These are phyloP conservation scores for Acanthaster planci DNA, from an alignment of 35 echinoderm and acorn worm species.

Conservation along the genomic window DNA sequence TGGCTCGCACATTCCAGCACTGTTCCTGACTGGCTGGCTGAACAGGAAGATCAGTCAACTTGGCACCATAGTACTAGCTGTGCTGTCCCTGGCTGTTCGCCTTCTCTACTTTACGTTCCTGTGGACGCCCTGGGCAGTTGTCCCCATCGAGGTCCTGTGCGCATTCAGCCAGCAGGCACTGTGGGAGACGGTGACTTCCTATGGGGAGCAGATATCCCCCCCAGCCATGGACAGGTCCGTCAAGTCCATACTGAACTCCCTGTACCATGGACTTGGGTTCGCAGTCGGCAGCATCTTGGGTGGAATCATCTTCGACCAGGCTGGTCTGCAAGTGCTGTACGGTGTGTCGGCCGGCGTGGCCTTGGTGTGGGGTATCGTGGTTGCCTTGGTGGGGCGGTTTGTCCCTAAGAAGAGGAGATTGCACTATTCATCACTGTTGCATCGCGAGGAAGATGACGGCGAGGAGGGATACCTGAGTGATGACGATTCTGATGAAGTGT, in stretches of 20 bases:
- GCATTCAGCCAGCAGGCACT: conserved; percentile 51
- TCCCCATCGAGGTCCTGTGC: conserved; percentile 65
- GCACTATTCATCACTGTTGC: conserved; percentile 73
- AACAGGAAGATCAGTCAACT: conserved; percentile 49
- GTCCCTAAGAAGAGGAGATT: conserved; percentile 62
- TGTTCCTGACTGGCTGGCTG: conserved; percentile 35
- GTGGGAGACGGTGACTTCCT: conserved; percentile 39
- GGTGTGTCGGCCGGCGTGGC: conserved; percentile 31
- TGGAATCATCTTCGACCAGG: conserved; percentile 53
- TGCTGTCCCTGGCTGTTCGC: conserved; percentile 26
- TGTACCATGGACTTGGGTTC: conserved; percentile 63
- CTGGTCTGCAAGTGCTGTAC: conserved; percentile 44
- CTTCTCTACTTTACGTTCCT: conserved; percentile 58
- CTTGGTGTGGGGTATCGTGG: conserved; percentile 53
- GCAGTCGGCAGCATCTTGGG: conserved; percentile 43
- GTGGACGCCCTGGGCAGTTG: conserved; percentile 74
- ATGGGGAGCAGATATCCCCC: conserved; percentile 59
- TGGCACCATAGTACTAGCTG: conserved; percentile 42
- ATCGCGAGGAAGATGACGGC: conserved; percentile 23
- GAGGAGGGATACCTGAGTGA: conserved; percentile 3
- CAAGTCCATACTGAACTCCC: conserved; percentile 36
- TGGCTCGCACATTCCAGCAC: conserved; percentile 57
- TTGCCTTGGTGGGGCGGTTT: conserved; percentile 45
- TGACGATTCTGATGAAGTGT: conserved; percentile 50
- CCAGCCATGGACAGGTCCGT: conserved; percentile 58